Conservation (phyloP, 1,140 invertebrate genomes). For the Pseudomyrmex flavicornis region DNA sequence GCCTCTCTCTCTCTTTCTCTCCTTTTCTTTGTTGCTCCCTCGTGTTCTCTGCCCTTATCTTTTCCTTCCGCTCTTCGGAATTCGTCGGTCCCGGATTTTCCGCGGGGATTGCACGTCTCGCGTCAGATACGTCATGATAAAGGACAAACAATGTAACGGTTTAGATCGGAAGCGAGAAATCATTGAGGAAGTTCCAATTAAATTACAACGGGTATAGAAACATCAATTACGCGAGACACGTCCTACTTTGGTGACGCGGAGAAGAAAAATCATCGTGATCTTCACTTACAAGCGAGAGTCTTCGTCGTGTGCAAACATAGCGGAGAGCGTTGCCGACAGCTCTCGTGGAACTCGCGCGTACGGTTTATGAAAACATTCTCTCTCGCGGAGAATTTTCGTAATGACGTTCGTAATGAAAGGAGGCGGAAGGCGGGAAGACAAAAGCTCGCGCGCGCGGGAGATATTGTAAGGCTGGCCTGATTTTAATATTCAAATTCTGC, state of each 20-base stretch:
- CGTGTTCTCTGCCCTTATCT: slow-evolving; percentile 2
- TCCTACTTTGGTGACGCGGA: slow-evolving; percentile 34
- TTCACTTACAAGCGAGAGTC: slow-evolving; percentile 7
- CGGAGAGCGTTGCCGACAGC: neutral
- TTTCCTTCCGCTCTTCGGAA: neutral
- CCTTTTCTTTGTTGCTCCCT: neutral
- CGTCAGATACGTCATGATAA: neutral
- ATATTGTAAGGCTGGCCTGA: slow-evolving; percentile 78
- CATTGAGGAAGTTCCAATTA: slow-evolving; percentile 30
- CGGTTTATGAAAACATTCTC: slow-evolving; percentile 58
- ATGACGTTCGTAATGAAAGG: neutral
- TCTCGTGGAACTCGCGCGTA: neutral
- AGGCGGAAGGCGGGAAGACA: neutral
- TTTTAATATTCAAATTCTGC: slow-evolving; percentile 84
- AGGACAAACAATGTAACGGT: neutral
- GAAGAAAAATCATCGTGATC: slow-evolving; percentile 3
- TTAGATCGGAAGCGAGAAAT: slow-evolving; percentile 19
- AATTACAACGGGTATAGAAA: slow-evolving; percentile 18
- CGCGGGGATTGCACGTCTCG: neutral
- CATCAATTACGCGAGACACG: slow-evolving; percentile 33
- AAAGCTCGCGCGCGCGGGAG: slow-evolving; percentile 9
- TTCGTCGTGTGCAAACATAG: slow-evolving; percentile 32
- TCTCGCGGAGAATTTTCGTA: slow-evolving; percentile 38
- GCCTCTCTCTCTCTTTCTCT: slow-evolving; percentile 29
- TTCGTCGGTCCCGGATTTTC: slow-evolving; percentile 14